Conservation (phyloP, 1,140 invertebrate genomes). For the Fopius arisanus region DNA sequence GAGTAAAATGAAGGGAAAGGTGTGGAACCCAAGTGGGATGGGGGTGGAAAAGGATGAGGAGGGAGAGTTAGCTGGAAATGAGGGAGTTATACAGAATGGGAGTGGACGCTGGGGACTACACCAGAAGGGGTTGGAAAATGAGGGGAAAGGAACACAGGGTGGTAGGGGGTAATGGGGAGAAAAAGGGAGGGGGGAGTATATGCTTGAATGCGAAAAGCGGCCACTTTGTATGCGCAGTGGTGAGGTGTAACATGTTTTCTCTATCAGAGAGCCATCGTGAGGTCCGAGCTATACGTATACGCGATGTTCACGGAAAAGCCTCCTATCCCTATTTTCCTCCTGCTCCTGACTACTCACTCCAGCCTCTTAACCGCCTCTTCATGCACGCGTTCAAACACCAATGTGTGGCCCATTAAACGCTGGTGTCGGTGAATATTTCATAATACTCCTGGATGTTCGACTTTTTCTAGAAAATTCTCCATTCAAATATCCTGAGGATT, state of each 20-base stretch:
- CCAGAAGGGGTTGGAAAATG: neutral
- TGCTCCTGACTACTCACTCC: neutral
- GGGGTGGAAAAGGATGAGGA: neutral
- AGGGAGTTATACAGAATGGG: neutral
- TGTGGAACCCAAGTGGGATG: neutral
- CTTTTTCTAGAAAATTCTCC: neutral
- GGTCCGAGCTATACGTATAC: neutral
- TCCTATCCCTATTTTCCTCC: neutral
- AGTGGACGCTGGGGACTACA: neutral
- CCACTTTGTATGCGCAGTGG: constrained; percentile 15
- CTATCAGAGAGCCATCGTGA: constrained; percentile 13
- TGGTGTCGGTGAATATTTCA: neutral
- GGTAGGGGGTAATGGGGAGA: neutral
- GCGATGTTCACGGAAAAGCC: neutral
- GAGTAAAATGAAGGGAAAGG: neutral
- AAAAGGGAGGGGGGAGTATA: neutral
- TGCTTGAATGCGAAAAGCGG: neutral
- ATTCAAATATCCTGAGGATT: neutral
- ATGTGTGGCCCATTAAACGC: neutral
- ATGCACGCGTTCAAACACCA: neutral
- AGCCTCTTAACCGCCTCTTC: neutral
- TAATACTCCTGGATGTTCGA: neutral
- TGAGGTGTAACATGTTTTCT: constrained; percentile 20
- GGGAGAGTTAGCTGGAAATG: neutral
- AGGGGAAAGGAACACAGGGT: too few species aligned